Conservation (phyloP, 2,797 vertebrate genomes). For the Perodicticus potto region DNA sequence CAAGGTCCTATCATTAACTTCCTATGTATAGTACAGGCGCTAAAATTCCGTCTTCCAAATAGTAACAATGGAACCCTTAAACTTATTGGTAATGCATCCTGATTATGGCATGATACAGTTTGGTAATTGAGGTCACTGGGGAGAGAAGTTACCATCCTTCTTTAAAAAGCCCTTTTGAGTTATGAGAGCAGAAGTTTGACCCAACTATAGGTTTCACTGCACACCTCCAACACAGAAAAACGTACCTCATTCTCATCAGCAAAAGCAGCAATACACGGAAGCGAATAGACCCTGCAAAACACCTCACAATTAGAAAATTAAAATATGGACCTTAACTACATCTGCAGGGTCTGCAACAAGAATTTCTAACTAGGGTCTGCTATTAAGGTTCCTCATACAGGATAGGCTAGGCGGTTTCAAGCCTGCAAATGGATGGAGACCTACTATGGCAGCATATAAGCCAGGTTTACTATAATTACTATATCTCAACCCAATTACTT, state of each 20-base stretch:
- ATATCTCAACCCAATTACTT: neutral
- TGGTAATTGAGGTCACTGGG: neutral
- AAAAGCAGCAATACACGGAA: conserved; percentile 92
- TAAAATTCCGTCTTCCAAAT: neutral
- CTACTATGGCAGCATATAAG: neutral
- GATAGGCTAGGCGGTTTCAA: neutral
- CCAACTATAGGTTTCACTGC: neutral
- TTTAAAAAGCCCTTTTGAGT: neutral
- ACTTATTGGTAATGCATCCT: neutral
- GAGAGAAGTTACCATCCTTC: neutral
- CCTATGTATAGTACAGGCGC: neutral
- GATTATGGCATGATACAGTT: neutral
- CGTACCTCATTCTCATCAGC: conserved; percentile 92
- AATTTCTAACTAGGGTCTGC: neutral
- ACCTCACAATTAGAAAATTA: conserved; percentile 15
- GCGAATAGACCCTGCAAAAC: conserved; percentile 92
- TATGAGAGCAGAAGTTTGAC: neutral
- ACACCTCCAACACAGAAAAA: neutral
- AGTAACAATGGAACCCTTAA: neutral
- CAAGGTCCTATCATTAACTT: neutral
- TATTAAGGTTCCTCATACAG: neutral
- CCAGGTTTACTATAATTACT: neutral
- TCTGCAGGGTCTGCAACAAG: neutral
- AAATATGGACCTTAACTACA: neutral
- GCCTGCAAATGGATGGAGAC: neutral